A percentile compares a stretch with the other conserved stretches of the same genome.
Evolutionary conservation across 2,113 vertebrate genomes (phyloP).

Genomic region (Erythrocercus mccallii): DNA sequence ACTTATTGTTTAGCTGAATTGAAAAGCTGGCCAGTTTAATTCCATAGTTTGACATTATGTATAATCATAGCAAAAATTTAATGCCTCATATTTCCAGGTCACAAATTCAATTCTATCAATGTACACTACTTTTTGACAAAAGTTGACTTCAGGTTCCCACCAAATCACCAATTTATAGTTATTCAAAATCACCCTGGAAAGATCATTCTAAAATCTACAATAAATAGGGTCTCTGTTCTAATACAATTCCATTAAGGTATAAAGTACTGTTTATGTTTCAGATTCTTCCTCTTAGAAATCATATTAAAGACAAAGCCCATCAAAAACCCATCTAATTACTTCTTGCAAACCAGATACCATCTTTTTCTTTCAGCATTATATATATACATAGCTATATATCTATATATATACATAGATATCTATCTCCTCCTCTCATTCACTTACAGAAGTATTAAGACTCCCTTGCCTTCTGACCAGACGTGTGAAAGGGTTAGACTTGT

Average conservation of each 20-base stretch:
- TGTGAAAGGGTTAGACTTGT: not conserved
- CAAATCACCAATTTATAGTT: not conserved
- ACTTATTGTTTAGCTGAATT: slow-evolving; percentile 56
- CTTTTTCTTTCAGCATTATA: not conserved
- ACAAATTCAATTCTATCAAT: slow-evolving; percentile 39
- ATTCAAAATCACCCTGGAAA: not conserved
- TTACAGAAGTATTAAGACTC: not conserved
- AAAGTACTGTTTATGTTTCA: not conserved
- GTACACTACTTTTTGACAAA: slow-evolving; percentile 12
- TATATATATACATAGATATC: not conserved
- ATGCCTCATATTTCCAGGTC: not conserved
- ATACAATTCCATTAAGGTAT: not conserved
- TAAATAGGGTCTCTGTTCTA: not conserved
- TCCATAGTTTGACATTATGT: slow-evolving; percentile 10
- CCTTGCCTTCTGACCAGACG: not conserved
- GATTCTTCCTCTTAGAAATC: not conserved
- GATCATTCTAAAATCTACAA: not conserved
- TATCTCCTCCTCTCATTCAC: not conserved
- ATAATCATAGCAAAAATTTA: slow-evolving; percentile 55
- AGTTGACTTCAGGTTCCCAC: not conserved
- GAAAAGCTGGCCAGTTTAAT: slow-evolving; percentile 64
- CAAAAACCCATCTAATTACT: not conserved
- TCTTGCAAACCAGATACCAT: not conserved
- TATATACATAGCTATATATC: too few relatives aligned
- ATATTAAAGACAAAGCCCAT: not conserved